Conservation (phyloP, 2,797 vertebrate genomes). For the Premnoplex brunnescens region DNA sequence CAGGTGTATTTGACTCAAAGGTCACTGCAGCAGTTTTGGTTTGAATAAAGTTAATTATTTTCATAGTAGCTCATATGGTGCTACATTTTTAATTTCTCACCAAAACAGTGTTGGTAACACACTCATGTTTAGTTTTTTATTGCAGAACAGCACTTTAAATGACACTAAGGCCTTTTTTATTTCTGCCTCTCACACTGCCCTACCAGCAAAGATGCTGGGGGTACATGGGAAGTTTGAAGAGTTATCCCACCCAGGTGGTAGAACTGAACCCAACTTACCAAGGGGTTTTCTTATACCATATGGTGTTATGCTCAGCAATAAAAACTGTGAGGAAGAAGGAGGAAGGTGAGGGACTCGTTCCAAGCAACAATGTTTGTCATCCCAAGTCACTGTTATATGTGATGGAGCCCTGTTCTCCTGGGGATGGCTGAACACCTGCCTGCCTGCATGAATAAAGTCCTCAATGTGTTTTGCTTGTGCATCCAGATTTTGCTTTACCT, state of each 20-base stretch:
- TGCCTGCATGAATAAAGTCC: background rate
- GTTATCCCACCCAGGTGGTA: background rate
- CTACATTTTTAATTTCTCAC: background rate
- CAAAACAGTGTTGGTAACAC: background rate
- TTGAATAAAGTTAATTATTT: background rate
- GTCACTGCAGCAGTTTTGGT: background rate
- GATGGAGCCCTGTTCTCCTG: background rate
- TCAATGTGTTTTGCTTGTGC: fast-evolving
- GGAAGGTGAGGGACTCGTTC: fast-evolving
- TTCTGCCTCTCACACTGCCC: background rate
- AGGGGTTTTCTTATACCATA: no score
- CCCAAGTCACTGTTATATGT: fast-evolving
- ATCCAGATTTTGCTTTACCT: background rate
- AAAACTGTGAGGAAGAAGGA: background rate
- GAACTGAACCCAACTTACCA: background rate
- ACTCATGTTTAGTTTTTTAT: background rate
- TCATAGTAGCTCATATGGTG: background rate
- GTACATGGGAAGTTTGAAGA: no score
- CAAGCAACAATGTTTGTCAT: background rate
- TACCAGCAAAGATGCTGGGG: background rate
- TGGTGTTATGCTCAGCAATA: background rate
- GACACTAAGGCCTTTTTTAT: background rate
- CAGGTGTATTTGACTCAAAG: background rate
- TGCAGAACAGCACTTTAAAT: background rate
- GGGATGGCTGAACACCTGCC: background rate